Conservation (phyloP, 2,888 invertebrate species). For the Dryococelus australis region DNA sequence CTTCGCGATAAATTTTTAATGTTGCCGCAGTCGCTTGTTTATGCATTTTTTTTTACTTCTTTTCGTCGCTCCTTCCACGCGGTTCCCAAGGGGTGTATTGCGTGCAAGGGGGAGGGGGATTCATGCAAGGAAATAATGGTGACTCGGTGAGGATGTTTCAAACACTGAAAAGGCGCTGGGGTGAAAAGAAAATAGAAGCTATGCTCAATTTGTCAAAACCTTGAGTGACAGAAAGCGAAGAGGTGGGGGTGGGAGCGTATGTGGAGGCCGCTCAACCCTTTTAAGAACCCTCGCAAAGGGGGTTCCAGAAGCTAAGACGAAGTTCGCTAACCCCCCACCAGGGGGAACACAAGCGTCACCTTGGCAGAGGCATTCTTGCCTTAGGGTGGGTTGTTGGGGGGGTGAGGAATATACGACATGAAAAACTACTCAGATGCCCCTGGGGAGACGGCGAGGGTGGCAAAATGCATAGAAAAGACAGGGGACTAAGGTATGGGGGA, state of each 20-base stretch:
- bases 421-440: constrained; percentile 10
- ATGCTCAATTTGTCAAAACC: constrained; percentile 30
- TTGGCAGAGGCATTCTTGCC: no score
- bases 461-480: background rate
- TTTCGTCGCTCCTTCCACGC: background rate
- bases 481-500: background rate
- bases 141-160: background rate
- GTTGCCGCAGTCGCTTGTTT: constrained; percentile 4
- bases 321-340: background rate
- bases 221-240: background rate
- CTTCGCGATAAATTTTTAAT: constrained; percentile 16
- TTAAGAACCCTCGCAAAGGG: background rate
- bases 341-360: background rate
- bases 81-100: background rate
- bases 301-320: background rate
- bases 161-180: background rate
- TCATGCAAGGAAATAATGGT: background rate
- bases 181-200: background rate
- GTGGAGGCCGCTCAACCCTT: background rate
- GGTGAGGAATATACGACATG: background rate
- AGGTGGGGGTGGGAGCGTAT: background rate
- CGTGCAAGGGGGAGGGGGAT: background rate
- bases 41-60: background rate
- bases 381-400: background rate
- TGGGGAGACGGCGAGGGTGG: background rate